These are phyloP conservation scores for Rousettus leschenaultii DNA, from an alignment of 2,113 vertebrate species.

Conservation along the genomic window DNA sequence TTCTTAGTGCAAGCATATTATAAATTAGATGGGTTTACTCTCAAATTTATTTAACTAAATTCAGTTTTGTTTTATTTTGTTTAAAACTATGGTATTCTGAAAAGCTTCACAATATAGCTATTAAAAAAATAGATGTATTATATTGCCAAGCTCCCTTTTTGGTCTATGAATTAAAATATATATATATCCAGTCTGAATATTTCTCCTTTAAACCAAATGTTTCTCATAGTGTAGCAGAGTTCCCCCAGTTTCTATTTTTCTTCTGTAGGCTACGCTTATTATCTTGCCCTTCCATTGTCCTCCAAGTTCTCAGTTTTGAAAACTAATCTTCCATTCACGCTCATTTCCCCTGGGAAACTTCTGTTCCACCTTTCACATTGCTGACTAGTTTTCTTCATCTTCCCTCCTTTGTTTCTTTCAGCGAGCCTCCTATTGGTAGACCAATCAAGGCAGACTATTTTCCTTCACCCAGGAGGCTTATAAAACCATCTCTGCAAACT, in stretches of 20 bases:
- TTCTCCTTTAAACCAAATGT: neutral
- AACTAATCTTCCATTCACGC: neutral
- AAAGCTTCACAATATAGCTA: neutral
- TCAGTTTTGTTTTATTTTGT: neutral
- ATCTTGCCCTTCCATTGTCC: conserved; percentile 45
- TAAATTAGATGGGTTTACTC: neutral
- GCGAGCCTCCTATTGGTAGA: neutral
- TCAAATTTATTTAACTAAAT: neutral
- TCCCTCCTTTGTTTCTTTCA: conserved; percentile 32
- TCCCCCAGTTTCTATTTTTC: neutral
- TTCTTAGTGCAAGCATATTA: neutral
- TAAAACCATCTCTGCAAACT: conserved; percentile 59
- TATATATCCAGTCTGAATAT: neutral
- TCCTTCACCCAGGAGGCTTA: conserved; percentile 27
- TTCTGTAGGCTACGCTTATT: neutral
- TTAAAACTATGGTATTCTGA: neutral
- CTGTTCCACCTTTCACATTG: conserved; percentile 18
- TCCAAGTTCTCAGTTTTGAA: conserved; percentile 36
- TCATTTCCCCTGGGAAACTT: conserved; percentile 23
- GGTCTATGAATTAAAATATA: neutral
- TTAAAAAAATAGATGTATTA: neutral
- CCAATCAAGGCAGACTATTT: conserved; percentile 23
- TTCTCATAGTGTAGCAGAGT: neutral
- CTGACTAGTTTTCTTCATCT: conserved; percentile 35
- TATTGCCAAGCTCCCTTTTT: neutral